Evolutionary conservation across 1,140 invertebrate species (phyloP).

Genomic region (Scaptomyza pallida): DNA sequence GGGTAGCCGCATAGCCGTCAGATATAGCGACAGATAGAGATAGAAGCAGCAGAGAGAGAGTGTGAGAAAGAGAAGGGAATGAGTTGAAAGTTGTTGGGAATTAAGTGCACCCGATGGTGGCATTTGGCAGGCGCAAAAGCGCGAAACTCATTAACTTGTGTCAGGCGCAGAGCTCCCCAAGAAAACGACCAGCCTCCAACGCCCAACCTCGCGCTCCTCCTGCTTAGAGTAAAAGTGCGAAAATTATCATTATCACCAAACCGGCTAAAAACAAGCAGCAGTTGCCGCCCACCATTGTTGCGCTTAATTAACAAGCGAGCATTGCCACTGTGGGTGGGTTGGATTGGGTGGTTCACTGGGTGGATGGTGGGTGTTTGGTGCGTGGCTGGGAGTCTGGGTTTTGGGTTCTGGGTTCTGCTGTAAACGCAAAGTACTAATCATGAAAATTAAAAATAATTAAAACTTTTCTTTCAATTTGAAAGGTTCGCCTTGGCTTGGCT

Average conservation of each 20-base stretch:
- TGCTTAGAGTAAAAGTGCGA: slow-evolving; percentile 54
- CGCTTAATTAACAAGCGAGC: slow-evolving; percentile 76
- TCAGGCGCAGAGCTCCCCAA: slow-evolving; percentile 61
- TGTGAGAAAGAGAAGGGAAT: slow-evolving; percentile 5
- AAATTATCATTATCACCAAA: slow-evolving; percentile 78
- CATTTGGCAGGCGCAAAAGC: slow-evolving; percentile 75
- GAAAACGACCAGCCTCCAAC: slow-evolving; percentile 3
- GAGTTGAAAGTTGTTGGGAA: slow-evolving; percentile 26
- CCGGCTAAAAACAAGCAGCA: slow-evolving; percentile 33
- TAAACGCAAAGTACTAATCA: slow-evolving; percentile 82
- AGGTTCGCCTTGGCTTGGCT: slow-evolving; percentile 16
- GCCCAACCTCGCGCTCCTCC: no score
- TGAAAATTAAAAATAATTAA: slow-evolving; percentile 83
- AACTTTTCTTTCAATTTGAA: slow-evolving; percentile 81
- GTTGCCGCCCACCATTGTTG: slow-evolving; percentile 64
- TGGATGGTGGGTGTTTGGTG: neutral
- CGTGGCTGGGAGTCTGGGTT: neutral
- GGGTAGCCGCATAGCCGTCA: slow-evolving; percentile 64
- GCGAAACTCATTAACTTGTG: slow-evolving; percentile 81
- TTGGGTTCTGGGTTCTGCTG: slow-evolving; percentile 12
- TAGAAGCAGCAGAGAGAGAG: slow-evolving; percentile 6
- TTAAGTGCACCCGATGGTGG: slow-evolving; percentile 77
- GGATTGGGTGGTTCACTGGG: neutral
- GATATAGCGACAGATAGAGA: slow-evolving; percentile 23
- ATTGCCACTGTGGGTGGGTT: neutral